phyloP scores from a whole-genome alignment of 2,797 vertebrate genomes.

The Gastrophryne carolinensis region DNA sequence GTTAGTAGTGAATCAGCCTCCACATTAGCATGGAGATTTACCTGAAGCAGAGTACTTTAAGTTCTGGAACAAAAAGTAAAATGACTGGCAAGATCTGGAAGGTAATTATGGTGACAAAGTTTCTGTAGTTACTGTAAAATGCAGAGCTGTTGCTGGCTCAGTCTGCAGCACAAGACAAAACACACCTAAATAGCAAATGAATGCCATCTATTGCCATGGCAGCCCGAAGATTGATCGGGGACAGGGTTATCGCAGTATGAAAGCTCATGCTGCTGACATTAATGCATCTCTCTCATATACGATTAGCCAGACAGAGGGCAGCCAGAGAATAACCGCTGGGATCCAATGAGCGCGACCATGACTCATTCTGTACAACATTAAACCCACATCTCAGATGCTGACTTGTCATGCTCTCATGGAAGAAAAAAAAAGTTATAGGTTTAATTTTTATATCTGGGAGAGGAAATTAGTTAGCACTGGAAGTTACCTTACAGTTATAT shows the following conservation, averaged over 20 bases:
- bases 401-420: conserved; percentile 1
- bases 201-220: conserved; percentile 78
- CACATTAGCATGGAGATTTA: too few relatives aligned
- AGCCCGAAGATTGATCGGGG: conserved; percentile 73
- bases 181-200: conserved; percentile 73
- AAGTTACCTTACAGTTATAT: neutral
- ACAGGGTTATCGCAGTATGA: conserved; percentile 65
- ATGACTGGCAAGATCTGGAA: neutral
- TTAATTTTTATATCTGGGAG: neutral
- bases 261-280: conserved; percentile 67
- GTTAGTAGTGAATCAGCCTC: too few relatives aligned
- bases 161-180: conserved; percentile 59
- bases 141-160: conserved; percentile 52
- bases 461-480: conserved; percentile 7
- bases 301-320: conserved; percentile 50
- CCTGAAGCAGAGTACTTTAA: too few relatives aligned
- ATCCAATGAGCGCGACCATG: conserved; percentile 59
- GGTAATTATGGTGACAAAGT: conserved; percentile 41
- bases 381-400: conserved; percentile 9
- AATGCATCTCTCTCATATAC: conserved; percentile 56
- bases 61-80: neutral
- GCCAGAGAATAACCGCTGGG: conserved; percentile 40
- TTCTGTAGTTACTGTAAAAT: conserved; percentile 28
- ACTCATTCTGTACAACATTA: conserved; percentile 46
- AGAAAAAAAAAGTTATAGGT: conserved; percentile 35